These are phyloP conservation scores for Charina bottae DNA, from an alignment of 2,113 vertebrate genomes.

Conservation along the genomic window DNA sequence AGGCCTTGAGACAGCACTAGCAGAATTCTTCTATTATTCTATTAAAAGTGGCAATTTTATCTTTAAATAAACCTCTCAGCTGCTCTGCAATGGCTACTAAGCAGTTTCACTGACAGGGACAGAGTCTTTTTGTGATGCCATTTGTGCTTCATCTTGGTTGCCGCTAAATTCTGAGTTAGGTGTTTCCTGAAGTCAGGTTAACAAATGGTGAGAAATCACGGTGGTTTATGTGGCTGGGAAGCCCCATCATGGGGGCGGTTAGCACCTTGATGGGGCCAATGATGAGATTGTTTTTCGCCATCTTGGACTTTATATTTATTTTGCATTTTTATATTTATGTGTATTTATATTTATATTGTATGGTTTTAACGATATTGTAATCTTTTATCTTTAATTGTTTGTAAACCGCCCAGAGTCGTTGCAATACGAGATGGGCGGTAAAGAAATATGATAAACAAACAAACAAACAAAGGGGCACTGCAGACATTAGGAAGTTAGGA, in stretches of 20 bases:
- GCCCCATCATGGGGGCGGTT: too few species aligned
- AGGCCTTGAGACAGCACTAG: background rate
- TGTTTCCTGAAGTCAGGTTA: background rate
- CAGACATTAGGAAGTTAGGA: background rate
- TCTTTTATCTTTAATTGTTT: too few species aligned
- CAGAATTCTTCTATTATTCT: background rate
- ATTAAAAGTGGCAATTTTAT: background rate
- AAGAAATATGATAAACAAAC: too few species aligned
- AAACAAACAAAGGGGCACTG: background rate
- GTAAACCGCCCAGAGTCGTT: too few species aligned
- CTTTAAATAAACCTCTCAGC: background rate
- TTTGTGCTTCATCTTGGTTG: background rate
- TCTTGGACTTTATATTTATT: too few species aligned
- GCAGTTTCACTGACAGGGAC: background rate
- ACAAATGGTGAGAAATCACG: background rate
- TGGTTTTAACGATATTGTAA: too few species aligned
- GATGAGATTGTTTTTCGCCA: too few species aligned
- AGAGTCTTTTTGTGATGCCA: background rate
- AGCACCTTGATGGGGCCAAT: too few species aligned
- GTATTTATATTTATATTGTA: too few species aligned
- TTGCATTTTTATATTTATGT: too few species aligned
- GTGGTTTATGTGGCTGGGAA: background rate
- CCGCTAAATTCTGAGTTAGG: constrained; percentile 36
- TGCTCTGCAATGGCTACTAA: background rate
- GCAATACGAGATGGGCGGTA: too few species aligned